phyloP scores from a whole-genome alignment of 2,797 vertebrate genomes.

The Smutsia temminckii region DNA sequence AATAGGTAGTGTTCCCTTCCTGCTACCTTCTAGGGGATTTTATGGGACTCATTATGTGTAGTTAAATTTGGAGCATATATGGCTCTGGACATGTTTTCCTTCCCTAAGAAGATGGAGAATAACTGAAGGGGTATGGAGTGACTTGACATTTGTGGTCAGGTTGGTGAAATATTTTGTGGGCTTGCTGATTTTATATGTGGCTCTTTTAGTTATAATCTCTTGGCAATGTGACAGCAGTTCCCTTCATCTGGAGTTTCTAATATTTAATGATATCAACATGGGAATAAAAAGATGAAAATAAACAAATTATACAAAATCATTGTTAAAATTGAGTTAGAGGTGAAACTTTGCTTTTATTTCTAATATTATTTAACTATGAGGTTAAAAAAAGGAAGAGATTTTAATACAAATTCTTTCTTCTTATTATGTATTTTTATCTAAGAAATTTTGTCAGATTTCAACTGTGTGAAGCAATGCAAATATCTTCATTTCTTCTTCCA shows the following conservation, averaged over 20 bases:
- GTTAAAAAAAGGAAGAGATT: not conserved
- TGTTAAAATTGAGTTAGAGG: constrained; percentile 35
- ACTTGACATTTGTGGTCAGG: constrained; percentile 59
- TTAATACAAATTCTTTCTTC: not conserved
- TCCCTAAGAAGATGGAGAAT: not conserved
- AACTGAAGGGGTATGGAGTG: not conserved
- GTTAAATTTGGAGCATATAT: not conserved
- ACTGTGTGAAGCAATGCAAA: not conserved
- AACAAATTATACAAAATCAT: constrained; percentile 25
- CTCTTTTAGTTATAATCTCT: constrained; percentile 24
- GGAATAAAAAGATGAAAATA: constrained; percentile 50
- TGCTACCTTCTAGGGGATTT: not conserved
- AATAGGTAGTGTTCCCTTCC: not conserved
- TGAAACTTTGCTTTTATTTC: constrained; percentile 48
- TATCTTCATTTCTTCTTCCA: not conserved
- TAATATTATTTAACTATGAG: not conserved
- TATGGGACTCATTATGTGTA: constrained; percentile 20
- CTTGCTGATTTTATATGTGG: constrained; percentile 53
- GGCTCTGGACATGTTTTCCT: not conserved
- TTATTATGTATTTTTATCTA: not conserved
- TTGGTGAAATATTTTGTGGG: constrained; percentile 59
- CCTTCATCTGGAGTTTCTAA: constrained; percentile 46
- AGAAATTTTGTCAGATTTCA: constrained; percentile 11
- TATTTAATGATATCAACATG: constrained; percentile 48
- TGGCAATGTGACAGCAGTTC: constrained; percentile 28